These are phyloP conservation scores for Matsumyia berberina DNA, from an alignment of 2,888 invertebrate species.

Conservation along the genomic window DNA sequence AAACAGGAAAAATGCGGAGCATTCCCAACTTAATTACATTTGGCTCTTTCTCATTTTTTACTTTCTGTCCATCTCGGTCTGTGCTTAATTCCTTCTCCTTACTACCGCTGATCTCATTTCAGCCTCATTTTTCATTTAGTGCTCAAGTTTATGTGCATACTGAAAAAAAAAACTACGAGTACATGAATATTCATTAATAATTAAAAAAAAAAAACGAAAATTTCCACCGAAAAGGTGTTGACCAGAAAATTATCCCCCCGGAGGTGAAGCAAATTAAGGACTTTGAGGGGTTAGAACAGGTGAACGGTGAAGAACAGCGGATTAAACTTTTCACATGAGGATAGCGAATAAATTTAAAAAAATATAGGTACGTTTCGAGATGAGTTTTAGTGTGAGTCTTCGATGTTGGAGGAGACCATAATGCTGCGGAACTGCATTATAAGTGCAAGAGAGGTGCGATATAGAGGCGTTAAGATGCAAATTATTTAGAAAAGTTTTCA, in stretches of 20 bases:
- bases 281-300: slow-evolving; percentile 41
- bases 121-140: slow-evolving; percentile 67
- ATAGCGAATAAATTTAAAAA: background rate
- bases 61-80: slow-evolving; percentile 2
- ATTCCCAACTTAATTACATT: slow-evolving; percentile 74
- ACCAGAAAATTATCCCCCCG: slow-evolving; percentile 67
- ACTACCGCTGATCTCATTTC: slow-evolving; percentile 49
- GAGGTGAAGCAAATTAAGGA: slow-evolving; percentile 70
- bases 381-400: no score
- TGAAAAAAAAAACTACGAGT: slow-evolving; percentile 61
- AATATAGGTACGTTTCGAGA: no score
- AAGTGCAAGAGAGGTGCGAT: no score
- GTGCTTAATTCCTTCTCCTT: background rate
- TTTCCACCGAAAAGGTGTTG: slow-evolving; percentile 56
- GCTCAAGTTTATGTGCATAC: slow-evolving; percentile 63
- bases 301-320: background rate
- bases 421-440: no score
- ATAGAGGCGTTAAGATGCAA: no score
- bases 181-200: slow-evolving; percentile 75
- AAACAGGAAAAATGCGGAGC: slow-evolving; percentile 53
- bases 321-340: slow-evolving; percentile 13
- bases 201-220: slow-evolving; percentile 32
- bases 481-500: no score
- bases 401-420: no score
- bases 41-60: slow-evolving; percentile 25